A percentile compares a stretch with the other conserved stretches of the same genome.
Evolutionary conservation across 2,797 vertebrate species (phyloP).

Genomic region (Apogon hyalosoma): DNA sequence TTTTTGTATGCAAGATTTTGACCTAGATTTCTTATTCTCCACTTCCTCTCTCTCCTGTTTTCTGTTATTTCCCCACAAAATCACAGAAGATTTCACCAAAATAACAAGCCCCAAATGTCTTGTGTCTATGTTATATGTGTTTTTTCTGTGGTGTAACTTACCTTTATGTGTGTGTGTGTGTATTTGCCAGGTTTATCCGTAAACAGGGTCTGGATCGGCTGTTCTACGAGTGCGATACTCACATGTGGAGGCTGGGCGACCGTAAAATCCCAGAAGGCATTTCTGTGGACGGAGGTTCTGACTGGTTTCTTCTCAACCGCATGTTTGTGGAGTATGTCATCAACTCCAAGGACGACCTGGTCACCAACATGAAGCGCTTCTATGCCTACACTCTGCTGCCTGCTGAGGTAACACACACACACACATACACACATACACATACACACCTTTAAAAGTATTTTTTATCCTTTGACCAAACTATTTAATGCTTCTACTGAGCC

Average conservation of each 20-base stretch:
- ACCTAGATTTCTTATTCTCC: background rate
- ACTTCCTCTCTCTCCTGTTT: too few species aligned
- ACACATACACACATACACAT: slow-evolving; percentile 3
- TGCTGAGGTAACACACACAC: slow-evolving; percentile 87
- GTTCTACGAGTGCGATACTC: slow-evolving; percentile 96
- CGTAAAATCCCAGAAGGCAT: slow-evolving; percentile 96
- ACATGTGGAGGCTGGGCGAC: slow-evolving; percentile 99
- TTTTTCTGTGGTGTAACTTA: background rate
- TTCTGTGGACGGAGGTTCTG: slow-evolving; percentile 93
- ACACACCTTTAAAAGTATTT: slow-evolving; percentile 19
- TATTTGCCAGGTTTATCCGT: slow-evolving; percentile 90
- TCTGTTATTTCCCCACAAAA: background rate
- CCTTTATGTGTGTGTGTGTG: slow-evolving; percentile 15
- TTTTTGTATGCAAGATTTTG: slow-evolving; percentile 11
- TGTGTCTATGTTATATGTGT: background rate
- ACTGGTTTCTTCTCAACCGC: slow-evolving; percentile 97
- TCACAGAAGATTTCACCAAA: background rate
- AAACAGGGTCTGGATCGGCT: slow-evolving; percentile 97
- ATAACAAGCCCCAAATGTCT: background rate
- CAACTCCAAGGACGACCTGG: slow-evolving; percentile 92
- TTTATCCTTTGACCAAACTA: slow-evolving; percentile 31
- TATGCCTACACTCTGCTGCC: slow-evolving; percentile 95
- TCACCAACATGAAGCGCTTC: slow-evolving; percentile 96
- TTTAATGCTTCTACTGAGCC: slow-evolving; percentile 29
- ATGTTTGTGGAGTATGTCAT: slow-evolving; percentile 96